Conservation (phyloP, 1,140 invertebrate species). For the Platyscapa corneri region DNA sequence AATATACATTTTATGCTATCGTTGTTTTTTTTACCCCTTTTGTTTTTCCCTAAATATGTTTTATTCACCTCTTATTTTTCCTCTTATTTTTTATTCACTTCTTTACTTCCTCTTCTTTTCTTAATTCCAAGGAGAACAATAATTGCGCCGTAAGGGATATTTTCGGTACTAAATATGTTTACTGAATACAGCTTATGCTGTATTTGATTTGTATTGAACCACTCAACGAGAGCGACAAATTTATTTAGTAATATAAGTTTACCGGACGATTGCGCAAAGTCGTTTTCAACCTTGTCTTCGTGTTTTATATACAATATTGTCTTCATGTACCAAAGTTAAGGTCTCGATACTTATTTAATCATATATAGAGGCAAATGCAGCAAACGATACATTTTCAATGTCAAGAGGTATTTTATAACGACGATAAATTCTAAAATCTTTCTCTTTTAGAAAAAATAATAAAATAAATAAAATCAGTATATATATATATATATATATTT, state of each 20-base stretch:
- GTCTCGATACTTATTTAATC: constrained; percentile 7
- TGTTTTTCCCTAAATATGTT: background rate
- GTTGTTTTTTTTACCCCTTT: too few species aligned
- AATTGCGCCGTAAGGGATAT: constrained; percentile 18
- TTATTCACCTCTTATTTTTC: background rate
- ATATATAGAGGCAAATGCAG: constrained; percentile 12
- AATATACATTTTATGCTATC: too few species aligned
- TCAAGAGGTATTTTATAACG: background rate
- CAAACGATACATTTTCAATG: constrained; percentile 15
- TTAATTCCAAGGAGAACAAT: constrained; percentile 24
- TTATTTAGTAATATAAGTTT: constrained; percentile 44
- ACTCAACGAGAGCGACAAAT: constrained; percentile 16
- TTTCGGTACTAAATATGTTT: constrained; percentile 32
- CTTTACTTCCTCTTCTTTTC: constrained; percentile 21
- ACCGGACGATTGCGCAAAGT: constrained; percentile 36
- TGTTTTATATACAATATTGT: constrained; percentile 43
- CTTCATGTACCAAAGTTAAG: constrained; percentile 41
- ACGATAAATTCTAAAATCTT: background rate
- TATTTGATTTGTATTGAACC: background rate
- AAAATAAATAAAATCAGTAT: background rate
- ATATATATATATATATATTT: background rate
- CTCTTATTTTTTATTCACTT: constrained; percentile 6
- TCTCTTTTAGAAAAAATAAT: background rate
- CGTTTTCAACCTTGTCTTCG: constrained; percentile 35
- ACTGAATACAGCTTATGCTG: background rate